Percentiles rank a stretch among this genome's conserved stretches.
Conservation (phyloP, 2,888 invertebrate species). For the Meloe dianella region DNA sequence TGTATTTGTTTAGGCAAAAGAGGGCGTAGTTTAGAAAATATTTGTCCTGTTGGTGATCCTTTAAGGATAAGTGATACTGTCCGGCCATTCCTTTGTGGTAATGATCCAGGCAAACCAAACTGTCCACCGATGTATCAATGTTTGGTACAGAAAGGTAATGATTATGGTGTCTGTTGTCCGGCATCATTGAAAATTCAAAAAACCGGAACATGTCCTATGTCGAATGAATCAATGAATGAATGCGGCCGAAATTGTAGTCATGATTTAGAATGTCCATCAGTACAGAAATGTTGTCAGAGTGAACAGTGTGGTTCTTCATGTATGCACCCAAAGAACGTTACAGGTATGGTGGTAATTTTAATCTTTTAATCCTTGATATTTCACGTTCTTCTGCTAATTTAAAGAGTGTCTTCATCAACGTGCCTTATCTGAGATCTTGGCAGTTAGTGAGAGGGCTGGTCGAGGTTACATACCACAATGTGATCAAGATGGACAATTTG, state of each 20-base stretch:
- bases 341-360: constrained; percentile 57
- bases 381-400: constrained; percentile 30
- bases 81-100: constrained; percentile 82
- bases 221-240: constrained; percentile 53
- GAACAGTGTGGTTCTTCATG: constrained; percentile 78
- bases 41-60: constrained; percentile 79
- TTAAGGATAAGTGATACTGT: constrained; percentile 74
- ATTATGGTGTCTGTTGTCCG: constrained; percentile 88
- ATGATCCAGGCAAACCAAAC: constrained; percentile 79
- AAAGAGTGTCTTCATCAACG: constrained; percentile 77
- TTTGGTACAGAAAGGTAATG: constrained; percentile 77
- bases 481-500: constrained; percentile 73
- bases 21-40: constrained; percentile 76
- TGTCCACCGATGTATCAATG: constrained; percentile 85
- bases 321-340: constrained; percentile 75
- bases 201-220: constrained; percentile 76
- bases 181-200: constrained; percentile 77
- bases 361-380: constrained; percentile 28
- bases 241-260: constrained; percentile 76
- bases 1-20: constrained; percentile 66
- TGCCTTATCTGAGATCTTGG: constrained; percentile 76
- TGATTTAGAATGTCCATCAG: constrained; percentile 81
- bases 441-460: constrained; percentile 79
- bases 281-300: constrained; percentile 82
- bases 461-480: constrained; percentile 87